Base-by-base conservation (phyloP, 2,888 invertebrate species). In the Neoaliturus tenellus region DNA sequence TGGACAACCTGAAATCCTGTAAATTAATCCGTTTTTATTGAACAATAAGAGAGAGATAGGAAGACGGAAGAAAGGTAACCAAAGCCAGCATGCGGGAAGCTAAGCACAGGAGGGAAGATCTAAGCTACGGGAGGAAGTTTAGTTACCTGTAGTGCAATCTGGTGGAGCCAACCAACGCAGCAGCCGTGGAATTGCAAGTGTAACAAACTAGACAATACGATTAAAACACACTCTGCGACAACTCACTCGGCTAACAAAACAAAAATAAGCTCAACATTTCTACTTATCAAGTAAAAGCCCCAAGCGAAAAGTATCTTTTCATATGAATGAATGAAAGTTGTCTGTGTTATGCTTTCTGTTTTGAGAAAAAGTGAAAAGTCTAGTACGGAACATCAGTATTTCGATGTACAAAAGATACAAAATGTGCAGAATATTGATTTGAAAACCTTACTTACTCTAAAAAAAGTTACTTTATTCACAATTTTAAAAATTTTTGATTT, bases 21-120 rank as follows among this genome's bases (percentile, higher is more conserved):
- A 73, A 39, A 44, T 55, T 78, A 78, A 78, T 78, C 78, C 78
- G 78, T 78, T 78, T 78, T 78, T 78, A 78, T 75, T 75, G 48
- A 14, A 28, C 25, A 17, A 75, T 17, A 44, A 75, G 48, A 75
- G 28, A 75, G 44, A 75, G 31, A 17, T n/a, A 55, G 75, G 51
- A 55, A 55, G 33, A 78, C 6, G 17, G 78, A 35, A 55, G 39
- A 71, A 1, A 6, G 35, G 75, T 28, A 4, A 78, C 78, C 78
- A 48, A 78, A 78, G 78, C 78, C 55, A 55, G 6, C 78, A 78
- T 78, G 78, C 78, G 48, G 78, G 78, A 78, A 78, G 78, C 78
- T 78, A 51, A 78, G 78, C 78, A 78, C 17, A 44, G 78, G 51
- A 20, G 51, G 31, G 75, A 75, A 78, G 78, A 23, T 28, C 78